Conservation (phyloP, 2,113 vertebrate species). For the Nyctereutes procyonoides region DNA sequence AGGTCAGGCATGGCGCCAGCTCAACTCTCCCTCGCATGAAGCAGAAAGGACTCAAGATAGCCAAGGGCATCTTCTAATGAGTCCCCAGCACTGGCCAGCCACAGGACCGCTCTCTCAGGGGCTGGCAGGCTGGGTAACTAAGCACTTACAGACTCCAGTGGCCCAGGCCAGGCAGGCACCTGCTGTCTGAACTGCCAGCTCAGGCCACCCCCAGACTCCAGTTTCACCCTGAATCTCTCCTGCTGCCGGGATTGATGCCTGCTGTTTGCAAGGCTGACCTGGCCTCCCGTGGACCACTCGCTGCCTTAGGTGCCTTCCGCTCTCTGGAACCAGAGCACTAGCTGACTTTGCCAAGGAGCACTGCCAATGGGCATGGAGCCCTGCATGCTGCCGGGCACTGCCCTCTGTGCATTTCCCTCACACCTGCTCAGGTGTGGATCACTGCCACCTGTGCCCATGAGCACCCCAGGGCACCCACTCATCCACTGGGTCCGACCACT, state of each 20-base stretch:
- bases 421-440: conserved; percentile 43
- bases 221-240: neutral
- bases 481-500: conserved; percentile 37
- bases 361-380: neutral
- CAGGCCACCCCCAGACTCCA: conserved; percentile 42
- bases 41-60: conserved; percentile 98
- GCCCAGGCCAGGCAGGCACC: conserved; percentile 8
- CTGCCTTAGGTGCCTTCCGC: conserved; percentile 89
- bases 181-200: conserved; percentile 34
- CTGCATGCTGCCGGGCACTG: neutral
- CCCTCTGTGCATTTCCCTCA: neutral
- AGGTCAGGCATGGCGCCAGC: conserved; percentile 94
- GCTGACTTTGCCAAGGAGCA: conserved; percentile 58
- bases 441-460: conserved; percentile 63
- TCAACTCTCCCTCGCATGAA: conserved; percentile 98
- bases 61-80: conserved; percentile 96
- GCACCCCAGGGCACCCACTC: conserved; percentile 32
- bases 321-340: conserved; percentile 69
- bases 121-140: conserved; percentile 41
- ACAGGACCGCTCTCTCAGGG: neutral
- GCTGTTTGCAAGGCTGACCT: conserved; percentile 72
- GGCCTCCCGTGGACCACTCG: conserved; percentile 81
- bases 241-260: conserved; percentile 72
- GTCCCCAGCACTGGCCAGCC: conserved; percentile 20
- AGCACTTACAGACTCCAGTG: neutral